Evolutionary conservation across 2,888 invertebrate genomes (phyloP).

Genomic region (Eledone cirrhosa): DNA sequence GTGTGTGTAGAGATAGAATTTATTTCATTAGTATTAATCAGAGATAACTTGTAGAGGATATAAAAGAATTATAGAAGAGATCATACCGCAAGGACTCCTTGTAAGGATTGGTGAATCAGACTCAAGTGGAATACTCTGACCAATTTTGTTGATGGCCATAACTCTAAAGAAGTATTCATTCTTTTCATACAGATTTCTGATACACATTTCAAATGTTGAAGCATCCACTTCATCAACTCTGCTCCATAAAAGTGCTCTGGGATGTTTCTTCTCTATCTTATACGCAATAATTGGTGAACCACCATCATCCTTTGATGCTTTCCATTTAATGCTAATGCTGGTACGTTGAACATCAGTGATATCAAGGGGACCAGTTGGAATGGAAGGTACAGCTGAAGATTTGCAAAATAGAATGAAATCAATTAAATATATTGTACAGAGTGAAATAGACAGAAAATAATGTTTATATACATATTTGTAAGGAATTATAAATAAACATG

Average conservation of each 20-base stretch:
- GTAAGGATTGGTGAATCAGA: conserved; percentile 48
- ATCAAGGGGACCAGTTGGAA: conserved; percentile 41
- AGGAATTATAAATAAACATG: not conserved
- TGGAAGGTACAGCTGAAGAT: conserved; percentile 39
- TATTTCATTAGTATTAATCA: not conserved
- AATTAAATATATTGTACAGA: no score
- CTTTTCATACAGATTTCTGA: conserved; percentile 50
- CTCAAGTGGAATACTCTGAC: conserved; percentile 77
- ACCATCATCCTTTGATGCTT: conserved; percentile 63
- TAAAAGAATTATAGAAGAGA: not conserved
- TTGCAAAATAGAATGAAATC: no score
- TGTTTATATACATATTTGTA: not conserved
- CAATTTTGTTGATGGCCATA: conserved; percentile 87
- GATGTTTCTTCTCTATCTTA: conserved; percentile 64
- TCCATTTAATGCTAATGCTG: conserved; percentile 59
- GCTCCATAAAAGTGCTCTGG: conserved; percentile 45
- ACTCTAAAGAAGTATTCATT: conserved; percentile 82
- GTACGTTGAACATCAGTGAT: conserved; percentile 48
- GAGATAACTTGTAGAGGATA: conserved; percentile 3
- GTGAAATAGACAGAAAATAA: no score
- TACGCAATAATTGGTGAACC: conserved; percentile 58
- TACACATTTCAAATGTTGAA: conserved; percentile 42
- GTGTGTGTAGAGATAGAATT: not conserved
- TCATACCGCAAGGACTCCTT: conserved; percentile 68
- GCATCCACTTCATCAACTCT: conserved; percentile 38